A percentile compares a stretch with the other conserved stretches of the same genome.
Conservation (phyloP, 2,113 vertebrate species). For the Malurus cyaneus region DNA sequence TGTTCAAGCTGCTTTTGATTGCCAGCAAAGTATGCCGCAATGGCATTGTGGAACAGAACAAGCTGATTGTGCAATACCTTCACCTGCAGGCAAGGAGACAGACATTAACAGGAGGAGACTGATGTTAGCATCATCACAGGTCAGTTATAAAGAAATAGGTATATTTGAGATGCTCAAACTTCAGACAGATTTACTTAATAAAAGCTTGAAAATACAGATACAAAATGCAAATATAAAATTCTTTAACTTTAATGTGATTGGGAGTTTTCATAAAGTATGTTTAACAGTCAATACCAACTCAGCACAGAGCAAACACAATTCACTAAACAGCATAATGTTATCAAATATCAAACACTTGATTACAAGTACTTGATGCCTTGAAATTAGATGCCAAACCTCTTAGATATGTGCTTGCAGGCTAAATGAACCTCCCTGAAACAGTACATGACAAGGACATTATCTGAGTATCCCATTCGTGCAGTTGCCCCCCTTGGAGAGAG, state of each 20-base stretch:
- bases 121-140: neutral
- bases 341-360: neutral
- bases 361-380: neutral
- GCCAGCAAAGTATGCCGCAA: constrained; percentile 94
- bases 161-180: neutral
- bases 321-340: neutral
- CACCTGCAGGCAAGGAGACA: constrained; percentile 78
- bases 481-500: neutral
- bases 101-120: neutral
- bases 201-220: neutral
- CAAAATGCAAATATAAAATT: neutral
- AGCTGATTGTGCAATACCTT: constrained; percentile 98
- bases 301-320: neutral
- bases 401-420: neutral
- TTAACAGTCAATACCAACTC: neutral
- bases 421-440: neutral
- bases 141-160: neutral
- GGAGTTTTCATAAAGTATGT: neutral
- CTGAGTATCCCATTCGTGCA: neutral
- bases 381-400: neutral
- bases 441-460: neutral
- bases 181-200: neutral
- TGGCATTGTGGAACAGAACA: constrained; percentile 96
- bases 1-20: constrained; percentile 98
- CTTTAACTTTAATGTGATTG: neutral